These are phyloP conservation scores for Globicephala melas DNA, from an alignment of 2,113 vertebrate species.

Conservation along the genomic window DNA sequence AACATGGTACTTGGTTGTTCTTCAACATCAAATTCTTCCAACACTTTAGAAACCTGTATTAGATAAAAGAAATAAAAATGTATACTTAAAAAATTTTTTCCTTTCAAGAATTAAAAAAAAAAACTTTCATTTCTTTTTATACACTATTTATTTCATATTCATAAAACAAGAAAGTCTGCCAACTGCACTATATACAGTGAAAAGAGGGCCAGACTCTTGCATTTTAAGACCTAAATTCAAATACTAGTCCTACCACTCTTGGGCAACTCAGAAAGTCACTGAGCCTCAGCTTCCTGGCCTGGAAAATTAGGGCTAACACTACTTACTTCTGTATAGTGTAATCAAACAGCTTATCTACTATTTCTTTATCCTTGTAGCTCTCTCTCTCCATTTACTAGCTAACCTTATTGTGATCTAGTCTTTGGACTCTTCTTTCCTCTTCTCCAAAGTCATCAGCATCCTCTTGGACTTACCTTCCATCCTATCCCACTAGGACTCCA, in stretches of 20 bases:
- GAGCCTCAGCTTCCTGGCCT: not conserved
- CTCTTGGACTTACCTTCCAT: not conserved
- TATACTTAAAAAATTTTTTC: not conserved
- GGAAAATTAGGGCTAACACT: not conserved
- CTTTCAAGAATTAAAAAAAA: not conserved
- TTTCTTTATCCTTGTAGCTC: not conserved
- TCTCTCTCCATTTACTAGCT: not conserved
- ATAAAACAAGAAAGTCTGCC: not conserved
- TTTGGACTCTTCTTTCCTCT: not conserved
- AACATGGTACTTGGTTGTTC: constrained; percentile 87
- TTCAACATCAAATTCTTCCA: constrained; percentile 96
- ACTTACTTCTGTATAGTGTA: not conserved
- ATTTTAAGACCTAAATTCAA: not conserved
- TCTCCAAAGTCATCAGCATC: not conserved
- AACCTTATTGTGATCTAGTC: not conserved
- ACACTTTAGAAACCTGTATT: constrained; percentile 88
- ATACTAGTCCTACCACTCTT: not conserved
- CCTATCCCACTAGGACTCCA: not conserved
- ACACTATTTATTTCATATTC: not conserved
- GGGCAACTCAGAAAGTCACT: not conserved
- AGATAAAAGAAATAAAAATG: not conserved
- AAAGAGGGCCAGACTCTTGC: not conserved
- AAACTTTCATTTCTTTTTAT: not conserved
- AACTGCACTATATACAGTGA: not conserved
- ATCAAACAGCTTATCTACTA: not conserved